These are phyloP conservation scores for Galaxea fascicularis DNA, from an alignment of 92 coral and sea anemone species.

Conservation along the genomic window DNA sequence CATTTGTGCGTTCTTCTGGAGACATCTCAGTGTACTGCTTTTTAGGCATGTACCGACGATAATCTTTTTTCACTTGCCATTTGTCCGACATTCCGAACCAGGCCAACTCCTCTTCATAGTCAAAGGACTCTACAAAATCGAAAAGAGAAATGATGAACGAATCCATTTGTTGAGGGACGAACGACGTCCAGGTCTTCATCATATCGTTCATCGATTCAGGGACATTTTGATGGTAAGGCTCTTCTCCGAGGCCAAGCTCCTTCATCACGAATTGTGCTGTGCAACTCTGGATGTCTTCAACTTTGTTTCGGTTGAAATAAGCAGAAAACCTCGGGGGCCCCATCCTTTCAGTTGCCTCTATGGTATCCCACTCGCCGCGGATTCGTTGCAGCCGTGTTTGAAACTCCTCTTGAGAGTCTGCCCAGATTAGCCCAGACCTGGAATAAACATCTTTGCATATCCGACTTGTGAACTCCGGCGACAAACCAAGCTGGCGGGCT, in stretches of 20 bases:
- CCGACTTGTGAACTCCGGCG: constrained; percentile 10
- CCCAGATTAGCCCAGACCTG: constrained; percentile 40
- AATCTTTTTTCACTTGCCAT: constrained; percentile 61
- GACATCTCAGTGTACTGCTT: constrained; percentile 26
- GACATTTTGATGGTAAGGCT: constrained; percentile 59
- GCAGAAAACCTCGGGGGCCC: constrained; percentile 48
- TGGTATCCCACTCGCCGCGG: constrained; percentile 47
- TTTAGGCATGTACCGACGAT: constrained; percentile 42
- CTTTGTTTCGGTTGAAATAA: constrained; percentile 50
- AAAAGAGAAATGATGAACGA: constrained; percentile 49
- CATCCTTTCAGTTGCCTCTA: constrained; percentile 46
- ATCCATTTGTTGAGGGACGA: constrained; percentile 63
- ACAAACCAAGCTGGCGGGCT: constrained; percentile 48
- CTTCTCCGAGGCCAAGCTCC: constrained; percentile 51
- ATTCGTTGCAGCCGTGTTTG: constrained; percentile 20
- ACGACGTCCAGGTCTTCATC: constrained; percentile 62
- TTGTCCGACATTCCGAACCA: constrained; percentile 68
- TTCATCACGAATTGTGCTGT: constrained; percentile 57
- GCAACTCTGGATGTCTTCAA: constrained; percentile 53
- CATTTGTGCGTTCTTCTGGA: constrained; percentile 43
- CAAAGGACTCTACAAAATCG: constrained; percentile 56
- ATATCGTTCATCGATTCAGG: constrained; percentile 61
- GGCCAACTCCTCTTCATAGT: constrained; percentile 62
- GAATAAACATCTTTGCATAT: constrained; percentile 49
- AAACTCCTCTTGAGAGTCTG: constrained; percentile 32